Conservation (phyloP, 2,888 invertebrate genomes). For the Drosophila sordidapex region DNA sequence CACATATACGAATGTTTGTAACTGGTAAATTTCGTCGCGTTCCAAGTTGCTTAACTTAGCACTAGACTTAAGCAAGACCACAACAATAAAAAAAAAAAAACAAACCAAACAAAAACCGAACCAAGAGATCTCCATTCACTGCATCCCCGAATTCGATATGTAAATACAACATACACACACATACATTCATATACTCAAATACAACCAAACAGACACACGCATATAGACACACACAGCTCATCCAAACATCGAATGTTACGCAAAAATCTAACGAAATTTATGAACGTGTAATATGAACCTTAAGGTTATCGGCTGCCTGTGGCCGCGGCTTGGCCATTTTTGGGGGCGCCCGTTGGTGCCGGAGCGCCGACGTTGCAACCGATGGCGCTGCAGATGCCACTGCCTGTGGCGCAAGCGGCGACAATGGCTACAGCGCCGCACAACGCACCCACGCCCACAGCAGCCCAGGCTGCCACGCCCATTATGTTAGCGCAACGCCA, state of each 20-base stretch:
- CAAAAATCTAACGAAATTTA: slow-evolving; percentile 57
- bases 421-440: slow-evolving; percentile 82
- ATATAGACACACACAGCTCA: slow-evolving; percentile 23
- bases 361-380: slow-evolving; percentile 86
- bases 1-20: slow-evolving; percentile 52
- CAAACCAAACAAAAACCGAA: slow-evolving; percentile 41
- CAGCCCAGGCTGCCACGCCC: slow-evolving; percentile 85
- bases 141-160: slow-evolving; percentile 56
- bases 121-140: slow-evolving; percentile 40
- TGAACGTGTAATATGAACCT: slow-evolving; percentile 58
- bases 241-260: slow-evolving; percentile 38
- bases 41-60: slow-evolving; percentile 70
- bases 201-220: slow-evolving; percentile 12
- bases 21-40: slow-evolving; percentile 68
- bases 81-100: slow-evolving; percentile 32
- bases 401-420: slow-evolving; percentile 84
- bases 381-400: slow-evolving; percentile 84
- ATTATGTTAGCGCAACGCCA: slow-evolving; percentile 89
- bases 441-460: slow-evolving; percentile 84
- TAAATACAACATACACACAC: slow-evolving; percentile 46
- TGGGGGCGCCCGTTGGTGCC: slow-evolving; percentile 86
- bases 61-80: slow-evolving; percentile 64
- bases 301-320: slow-evolving; percentile 91
- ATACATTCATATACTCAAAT: slow-evolving; percentile 25
- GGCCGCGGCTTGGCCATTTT: slow-evolving; percentile 92